phyloP scores from a whole-genome alignment of 1,140 invertebrate genomes.

The Lucilia cuprina region DNA sequence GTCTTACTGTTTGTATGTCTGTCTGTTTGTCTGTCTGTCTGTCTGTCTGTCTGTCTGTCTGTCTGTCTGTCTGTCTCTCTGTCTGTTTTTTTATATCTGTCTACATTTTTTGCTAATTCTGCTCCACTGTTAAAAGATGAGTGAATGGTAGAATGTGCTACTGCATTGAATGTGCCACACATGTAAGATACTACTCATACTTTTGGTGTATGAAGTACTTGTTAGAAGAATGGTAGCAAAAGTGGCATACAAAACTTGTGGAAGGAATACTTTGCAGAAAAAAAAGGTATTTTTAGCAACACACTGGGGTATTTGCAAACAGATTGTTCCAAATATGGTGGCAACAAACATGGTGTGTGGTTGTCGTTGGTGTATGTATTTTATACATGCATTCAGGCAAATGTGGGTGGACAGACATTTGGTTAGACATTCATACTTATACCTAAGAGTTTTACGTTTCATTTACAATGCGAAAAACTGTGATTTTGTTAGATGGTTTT shows the following conservation, averaged over 20 bases:
- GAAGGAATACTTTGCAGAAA: neutral
- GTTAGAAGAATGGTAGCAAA: neutral
- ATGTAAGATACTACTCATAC: neutral
- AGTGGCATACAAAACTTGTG: neutral
- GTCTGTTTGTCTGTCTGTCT: too few species aligned
- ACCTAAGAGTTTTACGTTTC: neutral
- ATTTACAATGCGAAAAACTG: neutral
- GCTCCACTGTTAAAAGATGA: neutral
- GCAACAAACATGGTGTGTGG: neutral
- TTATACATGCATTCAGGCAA: neutral
- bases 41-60: too few species aligned
- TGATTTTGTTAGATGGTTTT: neutral
- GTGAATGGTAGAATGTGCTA: neutral
- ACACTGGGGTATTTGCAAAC: neutral
- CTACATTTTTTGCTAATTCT: too few species aligned
- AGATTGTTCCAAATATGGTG: neutral
- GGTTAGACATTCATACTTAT: neutral
- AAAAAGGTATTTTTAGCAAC: neutral
- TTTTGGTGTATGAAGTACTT: neutral
- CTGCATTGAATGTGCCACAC: neutral
- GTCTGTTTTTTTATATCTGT: too few species aligned
- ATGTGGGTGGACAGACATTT: neutral
- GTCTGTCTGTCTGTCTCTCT: too few species aligned
- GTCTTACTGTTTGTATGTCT: too few species aligned
- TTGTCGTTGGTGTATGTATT: neutral